A percentile compares a stretch with the other conserved stretches of the same genome.
These are phyloP conservation scores for Hirudo medicinalis DNA, from an alignment of 1,140 invertebrate genomes.

Conservation along the genomic window DNA sequence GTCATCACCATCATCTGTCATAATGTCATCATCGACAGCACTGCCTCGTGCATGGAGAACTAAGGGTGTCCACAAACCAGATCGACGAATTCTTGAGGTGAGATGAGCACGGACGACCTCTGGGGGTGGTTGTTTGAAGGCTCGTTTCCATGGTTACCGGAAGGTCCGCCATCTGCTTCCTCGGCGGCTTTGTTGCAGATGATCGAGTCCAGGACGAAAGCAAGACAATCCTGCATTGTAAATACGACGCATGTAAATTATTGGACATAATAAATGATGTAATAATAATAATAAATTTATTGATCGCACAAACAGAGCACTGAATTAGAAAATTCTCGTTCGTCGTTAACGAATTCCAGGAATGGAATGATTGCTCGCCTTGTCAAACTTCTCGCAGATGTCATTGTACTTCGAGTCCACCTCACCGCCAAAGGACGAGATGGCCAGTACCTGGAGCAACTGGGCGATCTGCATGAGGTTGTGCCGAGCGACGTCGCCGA, in stretches of 20 bases:
- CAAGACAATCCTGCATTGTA: slow-evolving; percentile 50
- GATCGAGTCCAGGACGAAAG: slow-evolving; percentile 58
- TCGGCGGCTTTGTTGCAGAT: slow-evolving; percentile 38
- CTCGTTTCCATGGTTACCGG: slow-evolving; percentile 27
- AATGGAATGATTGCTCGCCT: not conserved
- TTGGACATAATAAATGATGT: too few species aligned
- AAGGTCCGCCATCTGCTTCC: slow-evolving; percentile 35
- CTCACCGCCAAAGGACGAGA: slow-evolving; percentile 61
- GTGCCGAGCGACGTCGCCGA: slow-evolving; percentile 73
- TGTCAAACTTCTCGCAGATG: slow-evolving; percentile 55
- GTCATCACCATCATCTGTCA: not conserved
- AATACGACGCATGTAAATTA: too few species aligned
- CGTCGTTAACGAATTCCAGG: too few species aligned
- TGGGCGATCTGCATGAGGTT: slow-evolving; percentile 71
- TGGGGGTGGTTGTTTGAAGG: slow-evolving; percentile 20
- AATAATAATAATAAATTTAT: too few species aligned
- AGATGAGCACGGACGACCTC: too few species aligned
- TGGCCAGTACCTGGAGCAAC: slow-evolving; percentile 75
- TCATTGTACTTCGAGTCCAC: slow-evolving; percentile 58
- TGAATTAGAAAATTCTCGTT: too few species aligned
- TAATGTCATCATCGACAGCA: too few species aligned
- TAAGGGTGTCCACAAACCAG: too few species aligned
- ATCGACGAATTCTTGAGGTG: too few species aligned
- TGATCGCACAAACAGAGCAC: too few species aligned
- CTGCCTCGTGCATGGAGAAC: too few species aligned